Evolutionary conservation across 1,140 invertebrate species (phyloP).

Genomic region (Drosophila lowei): DNA sequence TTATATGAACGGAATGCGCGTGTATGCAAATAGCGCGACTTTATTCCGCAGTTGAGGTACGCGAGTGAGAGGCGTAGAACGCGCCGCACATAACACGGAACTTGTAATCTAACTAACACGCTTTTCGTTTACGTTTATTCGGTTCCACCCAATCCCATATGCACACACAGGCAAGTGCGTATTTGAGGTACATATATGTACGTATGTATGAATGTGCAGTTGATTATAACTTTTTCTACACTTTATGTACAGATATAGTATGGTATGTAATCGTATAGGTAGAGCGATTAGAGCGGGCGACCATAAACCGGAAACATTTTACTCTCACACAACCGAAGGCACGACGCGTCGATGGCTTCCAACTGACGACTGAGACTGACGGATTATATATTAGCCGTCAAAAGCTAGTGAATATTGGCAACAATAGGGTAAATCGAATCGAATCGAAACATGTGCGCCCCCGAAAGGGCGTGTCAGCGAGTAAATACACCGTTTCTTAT

Average conservation of each 20-base stretch:
- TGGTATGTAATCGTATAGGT: constrained; percentile 13
- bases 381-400: constrained; percentile 58
- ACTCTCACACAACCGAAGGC: constrained; percentile 29
- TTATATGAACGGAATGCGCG: constrained; percentile 4
- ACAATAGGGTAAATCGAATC: constrained; percentile 30
- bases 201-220: background rate
- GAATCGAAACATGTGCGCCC: constrained; percentile 11
- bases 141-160: constrained; percentile 28
- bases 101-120: constrained; percentile 39
- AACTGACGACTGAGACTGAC: constrained; percentile 49
- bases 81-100: constrained; percentile 36
- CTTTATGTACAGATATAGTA: constrained; percentile 15
- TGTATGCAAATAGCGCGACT: too few relatives aligned
- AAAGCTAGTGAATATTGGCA: constrained; percentile 37
- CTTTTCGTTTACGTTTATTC: constrained; percentile 11
- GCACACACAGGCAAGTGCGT: constrained; percentile 16
- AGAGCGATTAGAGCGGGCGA: constrained; percentile 19
- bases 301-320: constrained; percentile 51
- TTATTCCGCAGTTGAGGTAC: too few relatives aligned
- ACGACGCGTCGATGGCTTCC: constrained; percentile 50
- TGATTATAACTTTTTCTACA: constrained; percentile 24
- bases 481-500: constrained; percentile 50
- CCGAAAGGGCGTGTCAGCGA: constrained; percentile 6
- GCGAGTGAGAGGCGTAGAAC: constrained; percentile 20
- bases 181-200: background rate